Conservation (phyloP, 2,888 invertebrate genomes). For the Auanema sp. region DNA sequence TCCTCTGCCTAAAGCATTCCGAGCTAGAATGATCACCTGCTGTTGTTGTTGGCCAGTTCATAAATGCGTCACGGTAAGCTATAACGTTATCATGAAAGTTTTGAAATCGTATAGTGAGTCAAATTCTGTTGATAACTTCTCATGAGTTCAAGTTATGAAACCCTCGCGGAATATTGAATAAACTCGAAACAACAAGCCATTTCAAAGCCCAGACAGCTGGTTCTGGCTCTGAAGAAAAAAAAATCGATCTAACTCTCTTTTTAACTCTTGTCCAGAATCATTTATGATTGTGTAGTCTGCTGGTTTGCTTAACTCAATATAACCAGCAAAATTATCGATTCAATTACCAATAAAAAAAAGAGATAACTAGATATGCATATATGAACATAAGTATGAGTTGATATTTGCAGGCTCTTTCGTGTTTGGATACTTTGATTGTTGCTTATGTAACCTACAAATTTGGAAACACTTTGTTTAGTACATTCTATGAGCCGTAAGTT, state of each 20-base stretch:
- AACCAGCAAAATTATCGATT: neutral
- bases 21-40: conserved; percentile 25
- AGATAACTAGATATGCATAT: neutral
- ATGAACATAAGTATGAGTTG: neutral
- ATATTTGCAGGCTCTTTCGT: conserved; percentile 35
- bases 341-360: neutral
- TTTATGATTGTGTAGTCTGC: too few species aligned
- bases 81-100: neutral
- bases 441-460: conserved; percentile 35
- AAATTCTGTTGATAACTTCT: too few species aligned
- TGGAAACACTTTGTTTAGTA: conserved; percentile 24
- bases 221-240: too few species aligned
- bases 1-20: too few species aligned
- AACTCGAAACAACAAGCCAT: too few species aligned
- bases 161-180: too few species aligned
- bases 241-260: too few species aligned
- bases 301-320: too few species aligned
- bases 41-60: conserved; percentile 60
- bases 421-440: conserved; percentile 42
- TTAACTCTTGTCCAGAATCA: too few species aligned
- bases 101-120: neutral
- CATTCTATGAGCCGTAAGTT: conserved; percentile 31
- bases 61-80: conserved; percentile 51
- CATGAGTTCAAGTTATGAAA: too few species aligned
- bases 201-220: too few species aligned